phyloP scores from a whole-genome alignment of 2,113 vertebrate genomes.

The Aphyosemion australe region DNA sequence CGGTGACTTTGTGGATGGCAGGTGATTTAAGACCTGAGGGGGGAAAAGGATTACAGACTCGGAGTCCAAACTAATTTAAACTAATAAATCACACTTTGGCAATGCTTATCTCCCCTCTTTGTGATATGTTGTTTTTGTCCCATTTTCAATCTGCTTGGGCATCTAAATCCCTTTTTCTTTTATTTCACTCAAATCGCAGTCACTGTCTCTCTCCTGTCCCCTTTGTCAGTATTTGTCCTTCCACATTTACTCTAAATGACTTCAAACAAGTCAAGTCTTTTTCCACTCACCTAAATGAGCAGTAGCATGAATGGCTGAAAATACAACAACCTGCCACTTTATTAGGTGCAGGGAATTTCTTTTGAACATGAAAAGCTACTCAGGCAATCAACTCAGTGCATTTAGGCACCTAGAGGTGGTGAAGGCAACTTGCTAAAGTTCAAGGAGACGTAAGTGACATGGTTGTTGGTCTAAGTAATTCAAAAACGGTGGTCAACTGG shows the following conservation, averaged over 20 bases:
- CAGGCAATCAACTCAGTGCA: too few relatives aligned
- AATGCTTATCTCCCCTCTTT: background rate
- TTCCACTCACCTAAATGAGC: background rate
- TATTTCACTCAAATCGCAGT: background rate
- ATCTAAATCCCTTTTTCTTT: background rate
- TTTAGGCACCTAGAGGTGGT: too few relatives aligned
- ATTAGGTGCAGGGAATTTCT: too few relatives aligned
- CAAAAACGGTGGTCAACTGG: too few relatives aligned
- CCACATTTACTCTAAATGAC: background rate
- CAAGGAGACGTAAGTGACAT: too few relatives aligned
- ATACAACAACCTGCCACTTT: too few relatives aligned
- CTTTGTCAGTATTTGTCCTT: background rate
- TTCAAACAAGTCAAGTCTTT: background rate
- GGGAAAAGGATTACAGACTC: constrained; percentile 54
- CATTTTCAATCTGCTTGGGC: constrained; percentile 3
- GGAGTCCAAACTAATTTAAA: constrained; percentile 52
- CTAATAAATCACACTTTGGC: constrained; percentile 30
- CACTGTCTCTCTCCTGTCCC: background rate
- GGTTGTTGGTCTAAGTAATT: too few relatives aligned
- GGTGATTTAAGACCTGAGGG: constrained; percentile 68
- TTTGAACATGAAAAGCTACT: too few relatives aligned
- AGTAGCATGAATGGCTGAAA: too few relatives aligned
- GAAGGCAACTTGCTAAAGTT: too few relatives aligned
- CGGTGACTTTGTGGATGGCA: constrained; percentile 74
- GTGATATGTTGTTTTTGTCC: constrained; percentile 1